Evolutionary conservation across 2,113 vertebrate genomes (phyloP), one percentile per base, ranked within the genome.

Genomic region (Nansenia antarctica): DNA sequence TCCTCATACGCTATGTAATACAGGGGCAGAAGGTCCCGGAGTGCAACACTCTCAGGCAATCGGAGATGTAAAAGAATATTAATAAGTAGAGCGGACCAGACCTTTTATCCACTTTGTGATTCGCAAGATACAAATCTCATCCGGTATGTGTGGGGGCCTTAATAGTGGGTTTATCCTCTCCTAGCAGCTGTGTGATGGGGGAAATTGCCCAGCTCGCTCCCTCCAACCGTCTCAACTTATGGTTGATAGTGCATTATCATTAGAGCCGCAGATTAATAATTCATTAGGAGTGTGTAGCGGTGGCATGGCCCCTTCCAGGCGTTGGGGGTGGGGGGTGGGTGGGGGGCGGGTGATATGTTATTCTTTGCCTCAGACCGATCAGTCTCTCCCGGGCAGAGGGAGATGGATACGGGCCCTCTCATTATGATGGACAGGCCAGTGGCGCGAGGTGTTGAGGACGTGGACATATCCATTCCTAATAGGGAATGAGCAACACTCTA

Each of bases 201-300:
- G 67, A 75, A n/a, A 73, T 72, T 71, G 79, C 71, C 77, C 63
- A 72, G 74, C 74, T 80, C 72, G 74, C 74, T 80, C 72, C 55
- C 54, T 86, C 76, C 67, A 74, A 79, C 80, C 54, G 39, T 14
- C 42, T 76, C n/a, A 60, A 69, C 81, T 84, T 87, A 83, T 72
- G 85, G 79, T 75, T 85, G 85, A 85, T 87, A 80, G 85, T 86
- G 82, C 84, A 88, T 90, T 88, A 88, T 90, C 87, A 90, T 91
- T 90, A 91, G 80, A 86, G 80, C 78, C 27, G 47, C 77, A 79
- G 81, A 89, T 90, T 87, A 90, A 91, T 88, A 91, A 90, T 92
- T 90, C 79, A 90, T 88, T 82, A 87, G 82, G 78, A 77, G 69
- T 75, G 73, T 24, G 55, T 86, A 82, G 82, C 82, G 82, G 79